Base-by-base conservation (phyloP, 2,113 vertebrate species). In the Symphodus melops region DNA sequence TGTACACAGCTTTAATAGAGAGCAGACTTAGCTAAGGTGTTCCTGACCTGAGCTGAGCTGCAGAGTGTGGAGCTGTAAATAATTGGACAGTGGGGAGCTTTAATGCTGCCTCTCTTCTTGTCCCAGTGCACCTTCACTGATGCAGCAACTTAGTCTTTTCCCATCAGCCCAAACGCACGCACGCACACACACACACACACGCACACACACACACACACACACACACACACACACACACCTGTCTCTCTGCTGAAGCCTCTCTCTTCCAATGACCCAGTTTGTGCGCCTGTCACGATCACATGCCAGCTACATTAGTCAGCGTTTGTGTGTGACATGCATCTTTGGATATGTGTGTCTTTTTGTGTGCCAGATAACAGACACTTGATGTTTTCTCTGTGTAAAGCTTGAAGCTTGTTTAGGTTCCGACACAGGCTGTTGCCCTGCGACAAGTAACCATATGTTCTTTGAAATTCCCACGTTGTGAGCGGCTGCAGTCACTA, bases 361-460 rank as follows among this genome's bases (percentile, higher is more conserved):
- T 78, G 48, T 44, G 37, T 44, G 46, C 49, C 68, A 81, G 76
- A 81, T 73, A 84, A 67, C 77, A 81, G 42, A 70, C 68, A 70
- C 37, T 63, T 81, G 79, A 82, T 78, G 67, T 58, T 67, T 77
- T 83, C 69, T 74, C 51, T 46, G 51, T 76, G 69, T 84, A 49
- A 49, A 68, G 75, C 76, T 75, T 44, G 75, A 58, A 68, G 73
- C 75, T 78, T 83, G 68, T 84, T 86, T 83, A 60, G 81, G 79
- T 75, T 68, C 67, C 77, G 77, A 79, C 83, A 80, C 77, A 62
- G 79, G 63, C 83, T 84, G 79, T 77, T 86, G 85, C 84, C 82
- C 78, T 23, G 69, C 54, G 68, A 90, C 86, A 89, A 86, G 88
- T 72, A 79, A 74, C 86, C 89, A 86, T 89, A 88, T 91, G 91